Conservation (phyloP, 2,113 vertebrate species). For the Rhea americana region DNA sequence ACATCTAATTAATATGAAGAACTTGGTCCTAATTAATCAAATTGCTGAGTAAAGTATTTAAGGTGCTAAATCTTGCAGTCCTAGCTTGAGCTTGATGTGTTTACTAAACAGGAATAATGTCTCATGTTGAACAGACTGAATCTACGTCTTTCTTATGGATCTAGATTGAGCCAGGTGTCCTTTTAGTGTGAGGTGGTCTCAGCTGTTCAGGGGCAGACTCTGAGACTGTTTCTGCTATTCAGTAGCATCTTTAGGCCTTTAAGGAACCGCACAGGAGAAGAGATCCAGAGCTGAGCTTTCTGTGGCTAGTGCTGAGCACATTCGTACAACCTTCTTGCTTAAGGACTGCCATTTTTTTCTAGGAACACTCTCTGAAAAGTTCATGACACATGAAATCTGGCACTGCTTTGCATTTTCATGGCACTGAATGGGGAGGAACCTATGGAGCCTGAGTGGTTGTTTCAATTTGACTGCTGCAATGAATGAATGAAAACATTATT, state of each 20-base stretch:
- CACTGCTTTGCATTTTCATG: background rate
- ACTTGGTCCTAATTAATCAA: background rate
- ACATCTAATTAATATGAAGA: background rate
- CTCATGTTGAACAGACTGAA: background rate
- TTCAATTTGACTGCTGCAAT: background rate
- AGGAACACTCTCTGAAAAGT: background rate
- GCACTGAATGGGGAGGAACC: background rate
- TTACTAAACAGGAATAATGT: rapidly evolving
- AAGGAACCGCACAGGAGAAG: rapidly evolving
- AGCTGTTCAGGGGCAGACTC: background rate
- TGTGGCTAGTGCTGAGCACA: background rate
- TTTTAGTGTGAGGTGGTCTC: background rate
- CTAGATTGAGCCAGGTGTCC: background rate
- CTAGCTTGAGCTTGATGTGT: background rate
- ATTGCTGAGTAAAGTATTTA: background rate
- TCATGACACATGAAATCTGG: background rate
- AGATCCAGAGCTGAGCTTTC: background rate
- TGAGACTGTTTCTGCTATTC: background rate
- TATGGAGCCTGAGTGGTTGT: background rate
- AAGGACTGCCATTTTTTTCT: background rate
- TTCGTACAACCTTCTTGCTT: background rate
- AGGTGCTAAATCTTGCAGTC: background rate
- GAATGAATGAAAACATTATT: background rate
- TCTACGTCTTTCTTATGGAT: background rate
- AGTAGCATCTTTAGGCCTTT: rapidly evolving